phyloP scores from a whole-genome alignment of 1,140 invertebrate species.

The Eubasilissa regina region DNA sequence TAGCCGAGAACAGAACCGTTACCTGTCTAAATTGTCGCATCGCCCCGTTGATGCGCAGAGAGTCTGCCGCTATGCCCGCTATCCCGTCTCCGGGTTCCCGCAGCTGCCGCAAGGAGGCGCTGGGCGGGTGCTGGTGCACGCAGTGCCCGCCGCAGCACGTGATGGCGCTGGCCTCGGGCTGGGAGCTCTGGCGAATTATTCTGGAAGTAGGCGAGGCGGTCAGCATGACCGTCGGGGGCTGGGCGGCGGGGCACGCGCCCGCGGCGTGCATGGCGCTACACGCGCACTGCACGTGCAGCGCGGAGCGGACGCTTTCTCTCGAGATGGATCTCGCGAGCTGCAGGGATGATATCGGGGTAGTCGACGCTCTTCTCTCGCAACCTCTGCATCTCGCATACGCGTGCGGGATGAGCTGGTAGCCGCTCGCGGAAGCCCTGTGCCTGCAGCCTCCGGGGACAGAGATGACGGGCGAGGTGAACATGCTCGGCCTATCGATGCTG shows the following conservation, averaged over 20 bases:
- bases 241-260: slow-evolving; percentile 76
- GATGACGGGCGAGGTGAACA: slow-evolving; percentile 72
- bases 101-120: slow-evolving; percentile 87
- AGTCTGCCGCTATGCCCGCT: slow-evolving; percentile 97
- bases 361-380: slow-evolving; percentile 82
- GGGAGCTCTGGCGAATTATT: slow-evolving; percentile 92
- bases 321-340: slow-evolving; percentile 84
- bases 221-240: slow-evolving; percentile 80
- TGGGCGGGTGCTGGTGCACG: slow-evolving; percentile 75
- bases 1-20: slow-evolving; percentile 63
- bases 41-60: slow-evolving; percentile 95
- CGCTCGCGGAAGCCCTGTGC: slow-evolving; percentile 74
- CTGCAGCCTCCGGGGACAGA: slow-evolving; percentile 70
- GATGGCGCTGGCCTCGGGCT: slow-evolving; percentile 84
- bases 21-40: slow-evolving; percentile 97
- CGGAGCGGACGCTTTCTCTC: slow-evolving; percentile 79
- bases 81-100: slow-evolving; percentile 89
- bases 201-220: slow-evolving; percentile 80
- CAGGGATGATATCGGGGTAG: slow-evolving; percentile 81
- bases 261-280: slow-evolving; percentile 71
- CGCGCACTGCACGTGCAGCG: slow-evolving; percentile 75
- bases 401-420: slow-evolving; percentile 75
- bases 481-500: slow-evolving; percentile 69
- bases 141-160: slow-evolving; percentile 78
- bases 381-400: slow-evolving; percentile 74